Evolutionary conservation across 2,797 vertebrate genomes (phyloP).

Genomic region (Vireo griseus): DNA sequence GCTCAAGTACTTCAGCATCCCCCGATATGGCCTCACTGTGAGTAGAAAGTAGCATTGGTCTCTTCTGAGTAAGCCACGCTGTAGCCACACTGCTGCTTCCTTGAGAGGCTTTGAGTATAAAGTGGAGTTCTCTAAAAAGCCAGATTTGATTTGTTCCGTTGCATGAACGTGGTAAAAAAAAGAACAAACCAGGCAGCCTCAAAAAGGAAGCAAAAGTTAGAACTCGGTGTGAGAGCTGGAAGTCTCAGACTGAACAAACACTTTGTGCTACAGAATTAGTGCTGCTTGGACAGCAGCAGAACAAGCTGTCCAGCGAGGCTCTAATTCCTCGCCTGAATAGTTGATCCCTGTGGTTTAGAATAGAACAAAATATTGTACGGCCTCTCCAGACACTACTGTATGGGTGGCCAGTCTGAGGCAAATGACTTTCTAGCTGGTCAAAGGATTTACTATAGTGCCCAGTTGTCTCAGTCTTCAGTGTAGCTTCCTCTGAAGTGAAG

Average conservation of each 20-base stretch:
- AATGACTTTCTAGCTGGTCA: not conserved
- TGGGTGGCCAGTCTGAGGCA: not conserved
- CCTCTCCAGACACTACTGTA: not conserved
- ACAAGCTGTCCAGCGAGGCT: not conserved
- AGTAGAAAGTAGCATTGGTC: not conserved
- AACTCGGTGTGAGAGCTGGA: not conserved
- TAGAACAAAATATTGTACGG: not conserved
- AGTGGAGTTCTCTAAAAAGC: not conserved
- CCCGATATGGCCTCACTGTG: conserved; percentile 62
- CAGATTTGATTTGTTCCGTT: not conserved
- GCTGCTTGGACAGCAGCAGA: not conserved
- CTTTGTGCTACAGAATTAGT: not conserved
- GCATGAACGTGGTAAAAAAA: not conserved
- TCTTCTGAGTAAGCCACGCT: not conserved
- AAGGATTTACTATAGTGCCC: not conserved
- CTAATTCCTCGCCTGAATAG: not conserved
- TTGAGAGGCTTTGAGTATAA: not conserved
- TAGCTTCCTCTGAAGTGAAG: not conserved
- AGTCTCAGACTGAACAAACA: not conserved
- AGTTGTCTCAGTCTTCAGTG: not conserved
- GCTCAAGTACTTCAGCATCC: conserved; percentile 71
- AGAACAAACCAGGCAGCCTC: not conserved
- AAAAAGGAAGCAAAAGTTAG: not conserved
- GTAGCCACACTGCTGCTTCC: not conserved
- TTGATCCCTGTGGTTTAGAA: not conserved